Evolutionary conservation across 1,140 invertebrate species (phyloP), one percentile per base, ranked within the genome.

Genomic region (Drosophila lini): DNA sequence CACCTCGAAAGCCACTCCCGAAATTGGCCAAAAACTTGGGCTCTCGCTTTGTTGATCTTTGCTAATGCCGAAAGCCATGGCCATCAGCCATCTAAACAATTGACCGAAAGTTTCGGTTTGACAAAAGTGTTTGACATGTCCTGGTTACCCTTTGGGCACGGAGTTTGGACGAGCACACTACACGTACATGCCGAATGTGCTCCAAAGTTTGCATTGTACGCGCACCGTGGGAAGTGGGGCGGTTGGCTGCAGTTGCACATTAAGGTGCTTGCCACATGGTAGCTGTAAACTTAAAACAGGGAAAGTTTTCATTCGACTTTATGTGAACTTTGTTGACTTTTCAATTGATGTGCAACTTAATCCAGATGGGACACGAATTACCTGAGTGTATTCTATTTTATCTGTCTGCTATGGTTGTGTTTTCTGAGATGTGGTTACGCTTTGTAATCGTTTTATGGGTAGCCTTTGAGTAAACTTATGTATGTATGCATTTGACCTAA

Each of bases 81-180:
- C 67, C 62, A 16, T 45, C 45, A 52, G 60, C 31, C 44, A 69
- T 48, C 67, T 73, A 73, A 73, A 71, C 69, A 73, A 50, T 41
- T 42, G 67, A 11, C 67, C 69, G 10, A 73, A 73, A 71, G 61
- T 71, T 65, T 65, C 40, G 61, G 55, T 36, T 73, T 34, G 16
- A 59, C 44, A 31, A 31, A 71, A 71, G 65, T 71, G 69, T 71
- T 71, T 71, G 69, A 73, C 69, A 59, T 73, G 67, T 73, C 38
- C 65, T 59, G 65, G 52, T 71, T 42, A 41, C 22, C 65, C 44
- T 71, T 59, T 41, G 68, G 68, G 52, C 52, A 36, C 8, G 16
- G 22, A 65, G 36, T 19, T 19, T 5, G 11, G 32, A 38, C 19
- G 52, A 41, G 16, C 31, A 53, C 7, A n/a, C 31, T 31, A 40